Conservation (phyloP, 2,888 invertebrate species). For the Thymelicus sylvestris region DNA sequence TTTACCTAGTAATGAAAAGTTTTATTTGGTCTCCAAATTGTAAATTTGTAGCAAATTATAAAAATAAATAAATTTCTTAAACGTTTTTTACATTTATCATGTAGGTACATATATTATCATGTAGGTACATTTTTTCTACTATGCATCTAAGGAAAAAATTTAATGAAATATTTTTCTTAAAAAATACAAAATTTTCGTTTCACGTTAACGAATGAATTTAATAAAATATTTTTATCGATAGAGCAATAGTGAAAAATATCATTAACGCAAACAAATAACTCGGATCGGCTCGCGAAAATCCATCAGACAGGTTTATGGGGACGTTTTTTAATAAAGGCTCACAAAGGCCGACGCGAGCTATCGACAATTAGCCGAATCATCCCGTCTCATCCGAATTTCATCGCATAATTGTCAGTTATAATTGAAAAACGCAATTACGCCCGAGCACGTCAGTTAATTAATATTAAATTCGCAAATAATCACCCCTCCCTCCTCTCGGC, state of each 20-base stretch:
- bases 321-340: constrained; percentile 37
- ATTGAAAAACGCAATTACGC: constrained; percentile 84
- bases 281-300: constrained; percentile 29
- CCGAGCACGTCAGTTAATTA: constrained; percentile 81
- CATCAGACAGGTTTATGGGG: constrained; percentile 38
- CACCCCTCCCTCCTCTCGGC: constrained; percentile 64
- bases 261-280: constrained; percentile 15
- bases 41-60: too few species aligned
- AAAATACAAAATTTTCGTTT: too few species aligned
- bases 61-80: too few species aligned
- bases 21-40: too few species aligned
- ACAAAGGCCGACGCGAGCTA: constrained; percentile 50
- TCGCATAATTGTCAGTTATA: constrained; percentile 81
- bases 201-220: too few species aligned
- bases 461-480: constrained; percentile 85
- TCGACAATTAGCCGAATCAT: constrained; percentile 71
- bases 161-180: too few species aligned
- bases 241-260: not conserved
- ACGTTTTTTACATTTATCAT: too few species aligned
- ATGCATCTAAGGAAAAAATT: too few species aligned
- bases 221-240: not conserved
- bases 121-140: too few species aligned
- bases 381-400: constrained; percentile 73
- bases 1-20: too few species aligned
- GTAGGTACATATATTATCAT: too few species aligned